These are phyloP conservation scores for Palythoa grandis DNA, from an alignment of 92 coral and sea anemone species.

Conservation along the genomic window DNA sequence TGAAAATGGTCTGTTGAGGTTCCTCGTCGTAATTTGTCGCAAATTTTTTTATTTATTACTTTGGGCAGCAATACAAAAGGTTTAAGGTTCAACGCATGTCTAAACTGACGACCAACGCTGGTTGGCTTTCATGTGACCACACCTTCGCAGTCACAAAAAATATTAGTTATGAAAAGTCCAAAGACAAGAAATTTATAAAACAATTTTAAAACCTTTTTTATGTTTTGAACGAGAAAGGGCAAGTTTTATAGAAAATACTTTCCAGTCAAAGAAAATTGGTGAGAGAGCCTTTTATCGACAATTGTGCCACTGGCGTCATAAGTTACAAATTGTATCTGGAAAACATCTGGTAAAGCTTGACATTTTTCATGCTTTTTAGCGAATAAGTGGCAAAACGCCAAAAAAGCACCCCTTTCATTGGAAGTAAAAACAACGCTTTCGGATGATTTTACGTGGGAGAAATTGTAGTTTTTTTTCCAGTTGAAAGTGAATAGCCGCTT, in stretches of 20 bases:
- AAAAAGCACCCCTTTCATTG: too few relatives aligned
- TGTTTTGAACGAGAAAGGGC: slow-evolving; percentile 58
- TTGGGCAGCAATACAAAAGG: slow-evolving; percentile 45
- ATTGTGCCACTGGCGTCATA: slow-evolving; percentile 64
- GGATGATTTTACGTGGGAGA: too few relatives aligned
- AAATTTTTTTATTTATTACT: slow-evolving; percentile 51
- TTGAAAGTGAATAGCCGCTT: too few relatives aligned
- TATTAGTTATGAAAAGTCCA: slow-evolving; percentile 48
- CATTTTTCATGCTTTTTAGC: slow-evolving; percentile 53
- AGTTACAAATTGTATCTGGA: slow-evolving; percentile 41
- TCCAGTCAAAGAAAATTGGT: slow-evolving; percentile 34
- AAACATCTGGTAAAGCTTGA: slow-evolving; percentile 40
- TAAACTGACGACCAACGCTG: slow-evolving; percentile 31
- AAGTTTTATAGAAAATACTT: slow-evolving; percentile 43
- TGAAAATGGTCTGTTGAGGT: not conserved
- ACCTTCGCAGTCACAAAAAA: slow-evolving; percentile 56
- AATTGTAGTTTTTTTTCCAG: too few relatives aligned
- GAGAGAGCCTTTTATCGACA: slow-evolving; percentile 51
- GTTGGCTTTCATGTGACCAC: slow-evolving; percentile 64
- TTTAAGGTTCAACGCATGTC: slow-evolving; percentile 51
- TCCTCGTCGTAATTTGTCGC: slow-evolving; percentile 54
- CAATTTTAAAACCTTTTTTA: slow-evolving; percentile 53
- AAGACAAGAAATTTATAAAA: slow-evolving; percentile 57
- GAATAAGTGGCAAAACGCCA: slow-evolving; percentile 41
- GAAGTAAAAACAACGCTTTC: too few relatives aligned